phyloP scores from a whole-genome alignment of 2,113 vertebrate species.

The Thunnus thynnus region DNA sequence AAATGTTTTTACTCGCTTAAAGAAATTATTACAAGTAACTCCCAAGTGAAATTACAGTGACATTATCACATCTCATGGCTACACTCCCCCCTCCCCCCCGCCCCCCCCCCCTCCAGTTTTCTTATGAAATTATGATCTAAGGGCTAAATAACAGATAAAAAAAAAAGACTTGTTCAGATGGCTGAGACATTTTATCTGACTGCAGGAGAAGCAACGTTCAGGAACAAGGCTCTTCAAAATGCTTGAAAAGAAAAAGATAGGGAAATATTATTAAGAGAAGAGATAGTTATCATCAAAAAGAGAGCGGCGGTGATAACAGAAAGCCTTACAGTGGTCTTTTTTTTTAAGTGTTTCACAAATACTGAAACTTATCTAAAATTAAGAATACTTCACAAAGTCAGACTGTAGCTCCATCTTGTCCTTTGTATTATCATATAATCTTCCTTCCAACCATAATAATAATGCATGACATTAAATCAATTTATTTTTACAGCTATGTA shows the following conservation, averaged over 20 bases:
- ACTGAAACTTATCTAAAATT: constrained; percentile 41
- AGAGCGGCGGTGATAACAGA: constrained; percentile 42
- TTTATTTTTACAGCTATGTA: constrained; percentile 6
- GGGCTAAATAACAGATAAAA: constrained; percentile 33
- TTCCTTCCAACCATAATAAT: constrained; percentile 24
- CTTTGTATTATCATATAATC: constrained; percentile 14
- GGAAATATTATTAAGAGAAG: constrained; percentile 7
- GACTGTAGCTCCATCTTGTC: not conserved
- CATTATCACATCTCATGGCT: constrained; percentile 27
- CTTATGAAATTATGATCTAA: constrained; percentile 48
- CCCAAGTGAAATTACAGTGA: constrained; percentile 7
- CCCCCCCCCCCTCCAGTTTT: not conserved
- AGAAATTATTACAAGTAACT: constrained; percentile 17
- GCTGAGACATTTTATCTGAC: not conserved
- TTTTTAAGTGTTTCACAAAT: not conserved
- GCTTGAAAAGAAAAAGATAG: constrained; percentile 12
- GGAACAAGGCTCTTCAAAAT: constrained; percentile 21
- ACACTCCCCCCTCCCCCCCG: not conserved
- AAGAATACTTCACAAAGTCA: constrained; percentile 14
- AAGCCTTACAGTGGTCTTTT: constrained; percentile 24
- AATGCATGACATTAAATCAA: not conserved
- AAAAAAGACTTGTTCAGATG: constrained; percentile 28
- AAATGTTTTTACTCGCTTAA: constrained; percentile 22
- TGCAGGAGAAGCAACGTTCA: not conserved
- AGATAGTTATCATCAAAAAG: constrained; percentile 67